phyloP scores from a whole-genome alignment of 2,888 invertebrate species.

The Augochlorella aurata region DNA sequence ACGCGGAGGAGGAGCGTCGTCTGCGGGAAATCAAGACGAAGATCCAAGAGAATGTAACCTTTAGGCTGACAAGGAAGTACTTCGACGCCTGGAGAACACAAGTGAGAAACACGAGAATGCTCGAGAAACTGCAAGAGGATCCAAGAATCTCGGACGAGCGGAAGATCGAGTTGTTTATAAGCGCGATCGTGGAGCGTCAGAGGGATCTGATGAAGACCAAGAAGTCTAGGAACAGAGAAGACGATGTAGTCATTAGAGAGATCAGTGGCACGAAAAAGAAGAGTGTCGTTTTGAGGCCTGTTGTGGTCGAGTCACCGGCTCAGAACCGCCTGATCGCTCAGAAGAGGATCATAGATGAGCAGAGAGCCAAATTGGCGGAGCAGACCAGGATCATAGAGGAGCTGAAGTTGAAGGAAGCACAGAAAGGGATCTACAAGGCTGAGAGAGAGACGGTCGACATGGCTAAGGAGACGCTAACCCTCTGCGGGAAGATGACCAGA shows the following conservation, averaged over 20 bases:
- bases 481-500: constrained; percentile 74
- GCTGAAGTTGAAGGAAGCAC: constrained; percentile 87
- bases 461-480: constrained; percentile 85
- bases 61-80: constrained; percentile 62
- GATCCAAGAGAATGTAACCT: constrained; percentile 63
- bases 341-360: constrained; percentile 88
- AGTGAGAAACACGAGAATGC: constrained; percentile 42
- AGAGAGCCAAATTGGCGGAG: constrained; percentile 87
- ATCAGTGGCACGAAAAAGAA: constrained; percentile 14
- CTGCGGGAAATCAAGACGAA: constrained; percentile 66
- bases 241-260: not conserved
- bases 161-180: constrained; percentile 77
- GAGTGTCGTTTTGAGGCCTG: constrained; percentile 16
- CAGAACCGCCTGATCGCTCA: constrained; percentile 84
- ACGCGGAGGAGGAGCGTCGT: constrained; percentile 66
- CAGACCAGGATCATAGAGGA: constrained; percentile 89
- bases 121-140: constrained; percentile 26
- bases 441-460: constrained; percentile 83
- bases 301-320: constrained; percentile 68
- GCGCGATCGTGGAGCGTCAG: constrained; percentile 74
- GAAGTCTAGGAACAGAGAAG: constrained; percentile 16
- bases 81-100: constrained; percentile 71
- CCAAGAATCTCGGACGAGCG: constrained; percentile 69
- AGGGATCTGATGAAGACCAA: constrained; percentile 60
- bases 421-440: constrained; percentile 83